Base-by-base conservation (phyloP, 2,797 vertebrate species). In the Delichon dasypus region DNA sequence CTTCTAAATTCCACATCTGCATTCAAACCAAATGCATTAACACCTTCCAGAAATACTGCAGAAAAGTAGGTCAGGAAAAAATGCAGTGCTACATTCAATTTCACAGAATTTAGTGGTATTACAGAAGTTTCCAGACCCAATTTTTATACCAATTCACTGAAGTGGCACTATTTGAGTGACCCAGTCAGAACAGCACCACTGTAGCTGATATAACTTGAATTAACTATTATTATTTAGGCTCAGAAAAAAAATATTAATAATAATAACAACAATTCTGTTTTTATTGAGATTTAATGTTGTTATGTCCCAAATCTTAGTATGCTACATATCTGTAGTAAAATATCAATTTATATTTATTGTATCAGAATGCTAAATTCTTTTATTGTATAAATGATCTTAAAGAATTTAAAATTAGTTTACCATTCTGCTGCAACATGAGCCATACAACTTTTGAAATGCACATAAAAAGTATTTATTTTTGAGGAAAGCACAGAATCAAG, bases 61-160 rank as follows among this genome's bases (percentile, higher is more conserved):
- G 68, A 76, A 82, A 94, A 85, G 21, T 93, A 85, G 89, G 74
- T 92, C 89, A 96, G 64, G 38, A 76, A 77, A 85, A 93, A 87
- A 64, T 29, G 40, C 74, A 74, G 40, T 34, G 10, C 44, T 70
- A 9, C 48, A 34, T 40, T 60, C 25, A 58, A 5, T 87, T 85
- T 90, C 53, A 66, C 25, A 79, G 65, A 82, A 57, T 85, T 23
- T 89, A 76, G n/a, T 74, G 22, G 13, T 40, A 66, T 72, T 60
- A 60, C 11, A 71, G 44, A 79, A 73, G 30, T 70, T 94, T 94
- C 27, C 61, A 85, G 55, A 36, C 38, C 10, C 34, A 62, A 2
- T 88, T 88, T 79, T 89, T 53, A 40, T 71, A 51, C 34, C 26
- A 84, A 3, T 88, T 78, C 50, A 57, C 53, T 73, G 71, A 87